Percentiles rank a stretch among this genome's conserved stretches.
phyloP scores from a whole-genome alignment of 2,797 vertebrate species.

The Chaetophractus vellerosus region DNA sequence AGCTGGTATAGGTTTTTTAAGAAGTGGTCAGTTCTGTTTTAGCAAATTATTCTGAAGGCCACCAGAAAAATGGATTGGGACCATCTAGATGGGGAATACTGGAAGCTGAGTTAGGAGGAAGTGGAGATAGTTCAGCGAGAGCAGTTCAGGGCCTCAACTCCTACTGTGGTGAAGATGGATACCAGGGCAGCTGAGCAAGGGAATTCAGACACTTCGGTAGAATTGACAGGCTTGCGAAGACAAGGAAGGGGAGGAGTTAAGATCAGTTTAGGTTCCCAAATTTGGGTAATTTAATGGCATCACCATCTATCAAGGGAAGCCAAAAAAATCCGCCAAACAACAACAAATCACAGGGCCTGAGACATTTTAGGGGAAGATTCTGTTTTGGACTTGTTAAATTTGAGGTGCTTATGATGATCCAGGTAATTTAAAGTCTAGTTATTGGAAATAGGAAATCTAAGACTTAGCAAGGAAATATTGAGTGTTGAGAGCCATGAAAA shows the following conservation, averaged over 20 bases:
- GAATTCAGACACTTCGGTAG: not conserved
- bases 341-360: not conserved
- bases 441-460: not conserved
- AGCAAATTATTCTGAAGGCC: not conserved
- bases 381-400: conserved; percentile 59
- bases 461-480: not conserved
- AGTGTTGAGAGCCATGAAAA: not conserved
- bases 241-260: not conserved
- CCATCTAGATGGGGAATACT: not conserved
- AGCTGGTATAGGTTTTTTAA: not conserved
- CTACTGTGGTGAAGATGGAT: not conserved
- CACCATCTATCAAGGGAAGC: not conserved
- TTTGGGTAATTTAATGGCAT: conserved; percentile 43
- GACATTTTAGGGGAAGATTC: conserved; percentile 46
- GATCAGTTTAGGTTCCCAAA: not conserved
- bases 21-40: not conserved
- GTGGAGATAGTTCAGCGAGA: not conserved
- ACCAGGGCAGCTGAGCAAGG: not conserved
- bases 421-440: not conserved
- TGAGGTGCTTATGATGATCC: conserved; percentile 17
- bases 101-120: not conserved
- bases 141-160: not conserved
- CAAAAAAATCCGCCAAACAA: not conserved
- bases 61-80: not conserved
- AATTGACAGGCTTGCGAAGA: not conserved